phyloP scores from a whole-genome alignment of 2,888 invertebrate species.

The Epiblema foenella region DNA sequence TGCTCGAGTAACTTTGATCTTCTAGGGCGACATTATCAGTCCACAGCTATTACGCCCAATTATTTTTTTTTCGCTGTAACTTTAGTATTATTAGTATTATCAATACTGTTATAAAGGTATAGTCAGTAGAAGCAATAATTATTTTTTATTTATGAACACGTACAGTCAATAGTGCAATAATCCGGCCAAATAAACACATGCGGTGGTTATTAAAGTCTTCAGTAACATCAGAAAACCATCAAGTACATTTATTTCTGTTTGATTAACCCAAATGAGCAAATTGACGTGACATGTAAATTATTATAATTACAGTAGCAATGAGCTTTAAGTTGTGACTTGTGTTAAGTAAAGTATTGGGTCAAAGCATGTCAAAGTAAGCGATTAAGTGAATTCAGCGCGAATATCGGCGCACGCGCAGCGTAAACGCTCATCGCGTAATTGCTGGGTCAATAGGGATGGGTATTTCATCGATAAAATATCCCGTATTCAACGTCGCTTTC shows the following conservation, averaged over 20 bases:
- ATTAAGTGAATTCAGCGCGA: constrained; percentile 67
- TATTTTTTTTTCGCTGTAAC: too few relatives aligned
- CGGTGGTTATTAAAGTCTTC: too few relatives aligned
- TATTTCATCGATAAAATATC: constrained; percentile 44
- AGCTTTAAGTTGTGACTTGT: constrained; percentile 14
- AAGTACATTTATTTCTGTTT: constrained; percentile 12
- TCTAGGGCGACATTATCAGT: too few relatives aligned
- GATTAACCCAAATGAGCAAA: constrained; percentile 58
- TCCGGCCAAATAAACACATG: too few relatives aligned
- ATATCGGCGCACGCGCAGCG: constrained; percentile 67
- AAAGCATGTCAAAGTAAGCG: constrained; percentile 37
- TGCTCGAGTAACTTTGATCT: too few relatives aligned
- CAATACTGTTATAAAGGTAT: too few relatives aligned
- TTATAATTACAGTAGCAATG: constrained; percentile 44
- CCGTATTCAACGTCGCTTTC: too few relatives aligned
- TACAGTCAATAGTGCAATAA: too few relatives aligned
- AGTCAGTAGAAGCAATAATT: too few relatives aligned
- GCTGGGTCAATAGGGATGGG: constrained; percentile 56
- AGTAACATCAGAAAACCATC: background rate
- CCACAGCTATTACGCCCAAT: too few relatives aligned
- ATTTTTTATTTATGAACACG: too few relatives aligned
- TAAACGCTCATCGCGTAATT: constrained; percentile 74
- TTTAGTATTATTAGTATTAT: background rate
- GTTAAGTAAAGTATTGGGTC: constrained; percentile 36
- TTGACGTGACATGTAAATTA: constrained; percentile 50